phyloP scores from a whole-genome alignment of 2,888 invertebrate genomes.

The Euplexia lucipara region DNA sequence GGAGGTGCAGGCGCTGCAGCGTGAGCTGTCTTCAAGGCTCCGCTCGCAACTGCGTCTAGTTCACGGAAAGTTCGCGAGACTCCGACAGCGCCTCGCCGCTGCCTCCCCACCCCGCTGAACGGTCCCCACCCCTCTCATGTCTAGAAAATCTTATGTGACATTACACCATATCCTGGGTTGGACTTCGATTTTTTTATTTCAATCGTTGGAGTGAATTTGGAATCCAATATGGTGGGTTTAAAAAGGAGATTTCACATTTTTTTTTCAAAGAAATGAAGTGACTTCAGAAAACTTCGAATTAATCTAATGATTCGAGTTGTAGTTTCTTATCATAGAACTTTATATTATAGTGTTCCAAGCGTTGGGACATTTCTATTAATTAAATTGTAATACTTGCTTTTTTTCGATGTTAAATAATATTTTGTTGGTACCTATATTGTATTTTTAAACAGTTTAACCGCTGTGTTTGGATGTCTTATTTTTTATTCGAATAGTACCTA shows the following conservation, averaged over 20 bases:
- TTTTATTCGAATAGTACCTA: conserved; percentile 48
- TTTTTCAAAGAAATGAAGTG: conserved; percentile 12
- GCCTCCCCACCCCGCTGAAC: conserved; percentile 81
- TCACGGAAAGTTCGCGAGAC: conserved; percentile 94
- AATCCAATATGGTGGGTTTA: background rate
- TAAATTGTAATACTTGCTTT: conserved; percentile 18
- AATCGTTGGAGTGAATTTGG: conserved; percentile 2
- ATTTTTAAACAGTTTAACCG: conserved; percentile 41
- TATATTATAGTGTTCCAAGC: conserved; percentile 14
- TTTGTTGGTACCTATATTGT: conserved; percentile 38
- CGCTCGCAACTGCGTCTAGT: conserved; percentile 93
- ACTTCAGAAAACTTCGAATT: conserved; percentile 15
- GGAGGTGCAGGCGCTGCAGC: conserved; percentile 95
- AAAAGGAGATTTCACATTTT: conserved; percentile 16
- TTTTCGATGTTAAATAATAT: conserved; percentile 51
- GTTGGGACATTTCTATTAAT: conserved; percentile 24
- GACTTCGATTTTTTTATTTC: conserved; percentile 44
- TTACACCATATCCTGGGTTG: conserved; percentile 32
- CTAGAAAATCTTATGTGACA: conserved; percentile 39
- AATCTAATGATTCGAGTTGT: conserved; percentile 14
- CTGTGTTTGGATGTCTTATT: conserved; percentile 50
- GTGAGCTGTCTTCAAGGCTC: conserved; percentile 94
- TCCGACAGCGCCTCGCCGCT: conserved; percentile 93
- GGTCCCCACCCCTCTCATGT: conserved; percentile 48
- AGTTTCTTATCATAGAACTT: conserved; percentile 33